Base-by-base conservation (phyloP, 2,888 invertebrate species). In the Drosophila mimica region DNA sequence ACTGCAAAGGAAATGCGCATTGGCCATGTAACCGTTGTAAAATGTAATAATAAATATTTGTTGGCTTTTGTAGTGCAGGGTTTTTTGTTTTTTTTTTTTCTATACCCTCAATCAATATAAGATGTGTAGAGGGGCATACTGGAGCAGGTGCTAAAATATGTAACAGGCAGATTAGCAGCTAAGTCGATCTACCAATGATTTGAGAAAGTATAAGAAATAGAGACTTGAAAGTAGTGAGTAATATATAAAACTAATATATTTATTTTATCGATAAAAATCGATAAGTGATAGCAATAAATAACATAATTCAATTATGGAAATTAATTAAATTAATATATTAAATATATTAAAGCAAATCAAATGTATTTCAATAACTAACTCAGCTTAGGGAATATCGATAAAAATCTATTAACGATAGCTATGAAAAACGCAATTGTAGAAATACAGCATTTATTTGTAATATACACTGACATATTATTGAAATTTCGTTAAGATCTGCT, bases 11-110 rank as follows among this genome's bases (percentile, higher is more conserved):
- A 70, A 76, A 70, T 76, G 67, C 70, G 62, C 79, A 74, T 69
- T 82, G 67, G 49, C 76, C 74, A 72, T 89, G 76, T 71, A 76
- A 63, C 66, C 72, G 17, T 81, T 81, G 77, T 78, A 81, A 46
- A 78, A 78, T 78, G 78, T 76, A 84, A 85, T 89, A 90, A 88
- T 90, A 87, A 80, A 88, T 85, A 86, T 85, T 78, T 85, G 88
- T 85, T 88, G 81, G 74, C 83, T 78, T 84, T 88, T 89, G 73
- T 78, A 87, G 75, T 17, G 62, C 52, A 68, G 48, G 54, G 53
- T 59, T 40, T 60, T 36, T 36, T 36, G 1, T 0, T 0, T 36
- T 7, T 36, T 59, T 65, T 58, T 38, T 59, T 33, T 31, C 8
- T 6, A 69, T 74, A 43, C 70, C 49, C 46, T 25, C 4, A 25